Evolutionary conservation across 2,797 vertebrate genomes (phyloP).

Genomic region (Pantherophis alleghaniensis): DNA sequence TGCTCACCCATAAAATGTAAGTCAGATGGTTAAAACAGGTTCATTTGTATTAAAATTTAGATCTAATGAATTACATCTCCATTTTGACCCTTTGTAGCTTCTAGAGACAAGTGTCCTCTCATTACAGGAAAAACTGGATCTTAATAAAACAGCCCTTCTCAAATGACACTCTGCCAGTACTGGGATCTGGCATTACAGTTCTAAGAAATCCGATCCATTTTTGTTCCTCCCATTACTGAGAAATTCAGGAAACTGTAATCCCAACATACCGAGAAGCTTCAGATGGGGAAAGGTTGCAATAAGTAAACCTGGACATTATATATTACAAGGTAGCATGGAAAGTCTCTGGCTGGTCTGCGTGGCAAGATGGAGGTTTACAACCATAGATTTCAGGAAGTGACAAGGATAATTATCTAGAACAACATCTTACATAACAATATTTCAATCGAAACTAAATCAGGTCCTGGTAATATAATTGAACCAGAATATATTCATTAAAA

Average conservation of each 20-base stretch:
- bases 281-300: neutral
- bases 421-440: slow-evolving; percentile 1
- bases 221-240: neutral
- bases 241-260: neutral
- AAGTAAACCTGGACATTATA: neutral
- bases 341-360: neutral
- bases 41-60: neutral
- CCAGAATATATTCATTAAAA: neutral
- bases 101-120: neutral
- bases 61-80: neutral
- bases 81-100: neutral
- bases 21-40: neutral
- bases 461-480: neutral
- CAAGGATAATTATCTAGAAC: slow-evolving; percentile 5
- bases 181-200: neutral
- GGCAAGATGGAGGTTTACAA: neutral
- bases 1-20: neutral
- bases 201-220: neutral
- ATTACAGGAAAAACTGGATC: neutral
- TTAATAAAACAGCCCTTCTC: neutral
- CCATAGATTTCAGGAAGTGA: slow-evolving; percentile 8
- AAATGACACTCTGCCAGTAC: neutral
- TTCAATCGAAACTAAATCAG: neutral
- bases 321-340: neutral
- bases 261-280: neutral